Conservation (phyloP, 2,797 vertebrate genomes). For the Lacerta agilis region DNA sequence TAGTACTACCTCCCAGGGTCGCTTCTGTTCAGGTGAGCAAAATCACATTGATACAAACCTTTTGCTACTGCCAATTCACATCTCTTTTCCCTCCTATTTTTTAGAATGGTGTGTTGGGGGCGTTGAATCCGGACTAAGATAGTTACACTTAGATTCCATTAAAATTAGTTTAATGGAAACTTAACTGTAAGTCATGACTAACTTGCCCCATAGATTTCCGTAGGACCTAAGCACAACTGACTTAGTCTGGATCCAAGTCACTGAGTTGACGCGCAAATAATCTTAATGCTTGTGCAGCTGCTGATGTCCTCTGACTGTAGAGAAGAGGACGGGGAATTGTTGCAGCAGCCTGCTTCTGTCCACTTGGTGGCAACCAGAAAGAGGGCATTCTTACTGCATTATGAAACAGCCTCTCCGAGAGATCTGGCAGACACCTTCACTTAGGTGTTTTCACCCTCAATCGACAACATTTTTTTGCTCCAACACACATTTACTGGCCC, state of each 20-base stretch:
- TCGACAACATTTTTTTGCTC: no score
- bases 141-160: not conserved
- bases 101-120: not conserved
- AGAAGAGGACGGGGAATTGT: not conserved
- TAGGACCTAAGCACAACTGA: not conserved
- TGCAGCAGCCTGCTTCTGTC: no score
- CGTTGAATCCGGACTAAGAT: not conserved
- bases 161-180: not conserved
- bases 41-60: not conserved
- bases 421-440: no score
- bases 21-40: constrained; percentile 91
- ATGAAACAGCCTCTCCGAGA: no score
- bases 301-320: not conserved
- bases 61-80: not conserved
- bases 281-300: not conserved
- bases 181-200: not conserved
- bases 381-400: no score
- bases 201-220: not conserved
- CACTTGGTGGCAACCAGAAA: no score
- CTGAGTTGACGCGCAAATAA: not conserved
- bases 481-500: no score
- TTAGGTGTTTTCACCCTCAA: no score
- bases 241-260: not conserved
- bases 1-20: constrained; percentile 92
- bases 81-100: constrained; percentile 15